These are phyloP conservation scores for Zaprionus davidi DNA, from an alignment of 1,140 invertebrate genomes.

Conservation along the genomic window DNA sequence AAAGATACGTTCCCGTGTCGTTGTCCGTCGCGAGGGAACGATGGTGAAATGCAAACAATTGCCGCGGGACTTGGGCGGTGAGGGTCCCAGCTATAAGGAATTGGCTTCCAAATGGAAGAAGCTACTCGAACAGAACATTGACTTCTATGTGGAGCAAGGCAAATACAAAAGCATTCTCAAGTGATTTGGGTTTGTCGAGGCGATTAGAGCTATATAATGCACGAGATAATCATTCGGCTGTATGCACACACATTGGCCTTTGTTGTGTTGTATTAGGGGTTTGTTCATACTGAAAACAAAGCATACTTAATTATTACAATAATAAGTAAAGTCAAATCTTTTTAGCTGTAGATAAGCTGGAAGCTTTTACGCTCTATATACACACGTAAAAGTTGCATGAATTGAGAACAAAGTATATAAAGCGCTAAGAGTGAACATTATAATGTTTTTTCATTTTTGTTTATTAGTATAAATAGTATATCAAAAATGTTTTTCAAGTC, in stretches of 20 bases:
- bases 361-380: background rate
- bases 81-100: conserved; percentile 84
- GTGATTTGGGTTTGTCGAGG: conserved; percentile 59
- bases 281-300: background rate
- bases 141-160: conserved; percentile 87
- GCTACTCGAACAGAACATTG: conserved; percentile 84
- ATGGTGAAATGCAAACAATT: conserved; percentile 85
- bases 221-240: conserved; percentile 18
- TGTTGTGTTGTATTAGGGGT: conserved; percentile 1
- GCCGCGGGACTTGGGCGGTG: conserved; percentile 87
- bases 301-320: background rate
- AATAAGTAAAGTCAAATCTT: background rate
- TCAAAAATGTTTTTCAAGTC: conserved; percentile 81
- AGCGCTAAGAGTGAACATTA: conserved; percentile 41
- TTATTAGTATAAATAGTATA: conserved; percentile 81
- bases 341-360: background rate
- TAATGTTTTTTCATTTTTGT: conserved; percentile 47
- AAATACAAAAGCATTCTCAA: conserved; percentile 85
- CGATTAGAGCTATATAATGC: conserved; percentile 52
- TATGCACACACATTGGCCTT: conserved; percentile 14
- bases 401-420: background rate
- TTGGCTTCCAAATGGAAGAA: conserved; percentile 86
- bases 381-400: background rate
- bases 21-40: conserved; percentile 84
- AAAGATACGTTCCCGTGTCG: conserved; percentile 87